Base-by-base conservation (phyloP, 1,140 invertebrate species). In the Bombus cullumanus region DNA sequence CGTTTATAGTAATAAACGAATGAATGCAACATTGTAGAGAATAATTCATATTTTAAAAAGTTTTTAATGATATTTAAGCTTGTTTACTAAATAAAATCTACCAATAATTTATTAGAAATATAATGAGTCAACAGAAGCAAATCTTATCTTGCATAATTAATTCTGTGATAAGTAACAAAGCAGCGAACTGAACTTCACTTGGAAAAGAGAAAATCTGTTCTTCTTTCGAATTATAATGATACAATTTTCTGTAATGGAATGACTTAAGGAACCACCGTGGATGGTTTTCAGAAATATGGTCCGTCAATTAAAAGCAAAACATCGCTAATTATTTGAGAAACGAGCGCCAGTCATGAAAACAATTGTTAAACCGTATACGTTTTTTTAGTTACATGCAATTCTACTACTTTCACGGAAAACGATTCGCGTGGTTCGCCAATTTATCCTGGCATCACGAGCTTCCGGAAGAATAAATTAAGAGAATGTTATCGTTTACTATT, bases 381-480 rank as follows among this genome's bases (percentile, higher is more conserved):
- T 22, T 64, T 15, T 34, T 37, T 4, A 10, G 5, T 22, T 75
- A 64, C 71, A 13, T 39, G 81, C 9, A 31, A 69, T 57, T 66
- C 41, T 28, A 31, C 18, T n/a, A 68, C 41, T 69, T 83, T 57
- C 43, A 37, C 71, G 71, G 18, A 75, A 83, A 83, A 68, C 22
- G 43, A 79, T 64, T 85, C 68, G 83, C 83, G 83, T 85, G 83
- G 77, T n/a, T 59, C 57, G 39, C 41, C 68, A 28, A 79, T 72
- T 80, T 85, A 85, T 80, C 77, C 31, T 53, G 31, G 22, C 31
- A 78, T 72, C 76, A 22, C 59, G 28, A 5, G 68, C 68, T 85
- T 85, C 77, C 77, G 76, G 83, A 37, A 37, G 76, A 85, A 85
- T 85, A 85, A 85, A 85, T 85, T 80, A 80, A 85, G 41, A 80